phyloP scores from a whole-genome alignment of 1,140 invertebrate genomes.

The Ostrea edulis region DNA sequence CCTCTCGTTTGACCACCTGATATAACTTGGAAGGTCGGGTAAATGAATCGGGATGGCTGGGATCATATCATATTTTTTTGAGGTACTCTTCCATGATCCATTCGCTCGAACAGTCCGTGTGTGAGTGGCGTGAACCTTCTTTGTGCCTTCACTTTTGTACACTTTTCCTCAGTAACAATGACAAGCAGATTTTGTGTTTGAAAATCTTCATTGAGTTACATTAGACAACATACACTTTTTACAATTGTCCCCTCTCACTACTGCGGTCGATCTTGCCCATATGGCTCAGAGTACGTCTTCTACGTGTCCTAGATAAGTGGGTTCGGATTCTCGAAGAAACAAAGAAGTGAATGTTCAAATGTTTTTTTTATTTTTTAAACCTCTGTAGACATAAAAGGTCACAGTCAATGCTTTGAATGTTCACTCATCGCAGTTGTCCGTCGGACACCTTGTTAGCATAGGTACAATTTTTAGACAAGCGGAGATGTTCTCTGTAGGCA shows the following conservation, averaged over 20 bases:
- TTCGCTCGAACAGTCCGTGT: background rate
- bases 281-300: background rate
- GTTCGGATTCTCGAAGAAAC: background rate
- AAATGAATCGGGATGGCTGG: slow-evolving; percentile 41
- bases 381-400: background rate
- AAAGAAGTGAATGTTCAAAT: background rate
- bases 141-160: background rate
- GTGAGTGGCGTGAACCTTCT: background rate
- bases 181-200: too few relatives aligned
- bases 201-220: background rate
- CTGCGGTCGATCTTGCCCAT: background rate
- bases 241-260: background rate
- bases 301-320: too few relatives aligned
- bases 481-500: slow-evolving; percentile 28
- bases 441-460: slow-evolving; percentile 8
- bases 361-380: background rate
- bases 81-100: slow-evolving; percentile 43
- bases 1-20: slow-evolving; percentile 38
- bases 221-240: background rate
- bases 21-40: slow-evolving; percentile 44
- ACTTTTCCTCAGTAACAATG: background rate
- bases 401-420: background rate
- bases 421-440: background rate
- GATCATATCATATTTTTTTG: slow-evolving; percentile 45
- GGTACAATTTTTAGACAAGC: slow-evolving; percentile 13